These are phyloP conservation scores for Amphiduros pacificus DNA, from an alignment of 2,888 invertebrate genomes.

Conservation along the genomic window DNA sequence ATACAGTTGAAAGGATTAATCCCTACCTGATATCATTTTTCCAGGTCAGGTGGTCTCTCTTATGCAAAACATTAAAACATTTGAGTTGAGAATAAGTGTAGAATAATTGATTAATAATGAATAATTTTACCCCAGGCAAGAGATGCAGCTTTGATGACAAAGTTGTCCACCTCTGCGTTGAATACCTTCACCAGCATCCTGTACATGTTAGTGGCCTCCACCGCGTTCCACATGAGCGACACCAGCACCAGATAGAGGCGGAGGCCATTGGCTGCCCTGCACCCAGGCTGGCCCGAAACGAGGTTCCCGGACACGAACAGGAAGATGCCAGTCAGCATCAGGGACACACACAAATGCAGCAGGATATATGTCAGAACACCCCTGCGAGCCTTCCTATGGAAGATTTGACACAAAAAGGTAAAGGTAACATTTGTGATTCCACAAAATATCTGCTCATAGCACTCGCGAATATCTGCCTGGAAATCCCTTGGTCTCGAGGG, in stretches of 20 bases:
- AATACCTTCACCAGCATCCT: slow-evolving; percentile 23
- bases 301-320: slow-evolving; percentile 19
- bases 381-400: slow-evolving; percentile 16
- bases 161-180: slow-evolving; percentile 12
- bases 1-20: too few species aligned
- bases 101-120: not conserved
- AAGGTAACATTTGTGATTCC: too few species aligned
- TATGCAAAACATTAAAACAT: too few species aligned
- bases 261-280: slow-evolving; percentile 18
- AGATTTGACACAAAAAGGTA: not conserved
- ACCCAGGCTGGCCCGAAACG: slow-evolving; percentile 1
- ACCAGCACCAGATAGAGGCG: slow-evolving; percentile 24
- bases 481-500: too few species aligned
- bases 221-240: slow-evolving; percentile 27
- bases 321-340: slow-evolving; percentile 16
- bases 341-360: slow-evolving; percentile 20
- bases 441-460: too few species aligned
- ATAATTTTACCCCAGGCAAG: slow-evolving; percentile 22
- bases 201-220: slow-evolving; percentile 28
- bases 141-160: slow-evolving; percentile 20
- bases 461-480: too few species aligned
- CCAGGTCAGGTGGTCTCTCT: too few species aligned
- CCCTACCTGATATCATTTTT: too few species aligned
- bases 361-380: slow-evolving; percentile 18
- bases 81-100: too few species aligned